Evolutionary conservation across 2,888 invertebrate genomes (phyloP), one percentile per base, ranked within the genome.

Genomic region (Hermodice carunculata): DNA sequence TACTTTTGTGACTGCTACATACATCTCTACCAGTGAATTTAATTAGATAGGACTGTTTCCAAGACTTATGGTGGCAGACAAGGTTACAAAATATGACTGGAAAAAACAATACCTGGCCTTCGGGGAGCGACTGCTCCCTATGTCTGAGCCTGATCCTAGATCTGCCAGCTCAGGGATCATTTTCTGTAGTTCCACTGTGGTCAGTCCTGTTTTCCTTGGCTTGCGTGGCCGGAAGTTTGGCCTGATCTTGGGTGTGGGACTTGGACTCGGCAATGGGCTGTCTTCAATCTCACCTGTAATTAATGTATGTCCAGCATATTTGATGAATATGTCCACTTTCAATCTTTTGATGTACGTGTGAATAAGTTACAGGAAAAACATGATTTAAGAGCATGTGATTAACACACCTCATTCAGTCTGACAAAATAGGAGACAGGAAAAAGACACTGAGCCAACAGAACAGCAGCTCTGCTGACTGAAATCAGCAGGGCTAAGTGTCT

Each of bases 111-210:
- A 43, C 46, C 49, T 29, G 24, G 31, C 32, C 34, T 44, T 51
- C 1, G 60, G 40, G 29, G 42, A 61, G 24, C 34, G 42, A 19
- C 56, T n/a, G 6, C 40, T 43, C 14, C 56, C 42, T n/a, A n/a
- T n/a, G n/a, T n/a, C n/a, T n/a, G n/a, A n/a, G n/a, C n/a, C n/a
- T 14, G 44, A 49, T 4, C 60, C 65, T 19, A 62, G 58, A 37
- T 76, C 74, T 17, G 59, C 64, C 31, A 84, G 71, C 56, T 85
- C 84, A 8, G 84, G 83, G 59, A 83, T 81, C 5, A 77, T 76
- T 65, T 80, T 83, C 76, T 85, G 85, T 51, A 85, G 70, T 57
- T 85, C 85, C 8, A 85, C 79, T 5, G 83, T 84, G 19, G 81
- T 81, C 48, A 85, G 74, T 2, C 85, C 85, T 3, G 84, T 84